Base-by-base conservation (phyloP, 2,888 invertebrate species). In the Chalcosyrphus nemorum region DNA sequence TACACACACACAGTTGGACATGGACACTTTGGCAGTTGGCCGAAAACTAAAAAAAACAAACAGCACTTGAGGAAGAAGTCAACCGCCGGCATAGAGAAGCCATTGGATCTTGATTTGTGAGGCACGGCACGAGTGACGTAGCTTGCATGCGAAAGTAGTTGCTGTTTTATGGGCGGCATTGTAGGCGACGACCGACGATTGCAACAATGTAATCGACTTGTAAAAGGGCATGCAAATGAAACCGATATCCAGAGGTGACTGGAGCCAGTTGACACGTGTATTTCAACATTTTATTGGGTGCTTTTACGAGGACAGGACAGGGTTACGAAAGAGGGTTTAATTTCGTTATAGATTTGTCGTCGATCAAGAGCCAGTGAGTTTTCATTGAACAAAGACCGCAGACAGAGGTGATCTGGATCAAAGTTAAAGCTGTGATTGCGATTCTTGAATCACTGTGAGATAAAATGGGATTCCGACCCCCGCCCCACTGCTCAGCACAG, bases 1-100 rank as follows among this genome's bases (percentile, higher is more conserved):
- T 63, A 78, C 29, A 70, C n/a, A n/a, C n/a, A n/a, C n/a, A 54
- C 43, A 74, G 74, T 75, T 80, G 70, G 75, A 80, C 80, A 75
- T 74, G 78, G 68, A 78, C 78, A 70, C 63, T 76, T 75, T 81
- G 81, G 81, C 81, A 75, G 56, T 29, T 61, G 57, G 50, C 2
- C n/a, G n/a, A n/a, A n/a, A n/a, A n/a, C n/a, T n/a, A n/a, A n/a
- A n/a, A n/a, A n/a, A n/a, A n/a, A n/a, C 32, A 17, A 71, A 32
- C 41, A 65, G 41, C 41, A 65, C 38, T 71, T 50, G 35, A 50
- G 38, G 71, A 57, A 47, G 68, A 75, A 57, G 63, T 32, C 43
- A 47, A 27, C 43, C 59, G 59, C 43, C 47, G 50, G 29, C 17
- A 57, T 2, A 17, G 50, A 50, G 29, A 21, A 24, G 24, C 24